These are phyloP conservation scores for Philereme transversata DNA, from an alignment of 2,888 invertebrate species.

Conservation along the genomic window DNA sequence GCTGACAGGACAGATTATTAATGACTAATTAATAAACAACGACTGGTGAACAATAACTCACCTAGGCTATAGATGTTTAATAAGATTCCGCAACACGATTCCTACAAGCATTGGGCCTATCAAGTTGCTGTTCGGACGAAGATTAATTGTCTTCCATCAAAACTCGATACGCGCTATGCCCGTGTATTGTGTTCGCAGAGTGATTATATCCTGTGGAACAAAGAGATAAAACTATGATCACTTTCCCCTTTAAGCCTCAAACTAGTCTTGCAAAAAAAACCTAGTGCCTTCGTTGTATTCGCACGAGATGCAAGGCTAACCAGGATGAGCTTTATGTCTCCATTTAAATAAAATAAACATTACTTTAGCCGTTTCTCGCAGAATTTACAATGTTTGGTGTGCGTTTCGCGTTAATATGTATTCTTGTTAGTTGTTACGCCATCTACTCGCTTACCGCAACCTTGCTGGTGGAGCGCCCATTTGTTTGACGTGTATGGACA, in stretches of 20 bases:
- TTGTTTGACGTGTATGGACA: constrained; percentile 70
- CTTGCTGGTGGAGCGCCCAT: constrained; percentile 66
- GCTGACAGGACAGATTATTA: constrained; percentile 70
- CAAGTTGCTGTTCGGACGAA: constrained; percentile 69
- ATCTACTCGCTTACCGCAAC: constrained; percentile 61
- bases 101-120: constrained; percentile 67
- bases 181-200: constrained; percentile 46
- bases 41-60: constrained; percentile 71
- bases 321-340: constrained; percentile 40
- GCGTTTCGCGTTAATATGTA: constrained; percentile 45
- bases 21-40: constrained; percentile 72
- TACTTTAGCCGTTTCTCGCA: constrained; percentile 37
- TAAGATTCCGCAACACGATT: constrained; percentile 75
- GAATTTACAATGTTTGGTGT: constrained; percentile 38
- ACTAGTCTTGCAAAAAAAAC: constrained; percentile 38
- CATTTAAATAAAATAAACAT: constrained; percentile 42
- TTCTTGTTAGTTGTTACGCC: constrained; percentile 56
- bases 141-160: constrained; percentile 68
- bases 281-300: constrained; percentile 34
- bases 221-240: constrained; percentile 30
- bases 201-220: constrained; percentile 35
- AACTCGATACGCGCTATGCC: constrained; percentile 54
- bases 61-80: constrained; percentile 66
- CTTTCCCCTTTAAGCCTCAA: constrained; percentile 45
- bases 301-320: constrained; percentile 38